phyloP scores from a whole-genome alignment of 2,113 vertebrate genomes.

The Siniperca chuatsi region DNA sequence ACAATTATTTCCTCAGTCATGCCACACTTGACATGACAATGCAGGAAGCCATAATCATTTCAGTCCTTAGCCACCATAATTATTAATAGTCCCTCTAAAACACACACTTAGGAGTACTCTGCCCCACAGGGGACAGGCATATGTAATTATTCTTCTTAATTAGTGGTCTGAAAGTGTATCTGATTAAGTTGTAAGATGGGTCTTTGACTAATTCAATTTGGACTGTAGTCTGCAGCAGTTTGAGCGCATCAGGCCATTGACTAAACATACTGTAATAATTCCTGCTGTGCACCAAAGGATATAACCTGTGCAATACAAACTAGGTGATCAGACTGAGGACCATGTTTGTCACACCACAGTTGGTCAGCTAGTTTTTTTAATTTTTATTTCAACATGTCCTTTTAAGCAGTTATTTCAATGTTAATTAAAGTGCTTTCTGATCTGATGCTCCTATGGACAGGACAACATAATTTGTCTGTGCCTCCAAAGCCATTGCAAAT shows the following conservation, averaged over 20 bases:
- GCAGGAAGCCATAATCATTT: conserved; percentile 67
- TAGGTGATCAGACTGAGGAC: conserved; percentile 14
- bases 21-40: conserved; percentile 78
- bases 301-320: conserved; percentile 45
- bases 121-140: conserved; percentile 71
- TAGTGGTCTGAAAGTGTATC: conserved; percentile 81
- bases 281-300: conserved; percentile 43
- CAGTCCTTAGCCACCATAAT: conserved; percentile 68
- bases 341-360: conserved; percentile 22
- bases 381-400: no score
- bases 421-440: background rate
- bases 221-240: conserved; percentile 65
- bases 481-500: no score
- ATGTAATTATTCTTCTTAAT: conserved; percentile 85
- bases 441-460: background rate
- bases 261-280: conserved; percentile 55
- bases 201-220: conserved; percentile 82
- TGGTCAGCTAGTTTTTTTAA: background rate
- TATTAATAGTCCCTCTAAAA: conserved; percentile 77
- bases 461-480: background rate
- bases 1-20: conserved; percentile 80
- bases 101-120: conserved; percentile 62
- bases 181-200: conserved; percentile 81
- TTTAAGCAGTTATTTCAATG: background rate
- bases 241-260: conserved; percentile 64